Evolutionary conservation across 2,113 vertebrate genomes (phyloP).

Genomic region (Pleuronectes platessa): DNA sequence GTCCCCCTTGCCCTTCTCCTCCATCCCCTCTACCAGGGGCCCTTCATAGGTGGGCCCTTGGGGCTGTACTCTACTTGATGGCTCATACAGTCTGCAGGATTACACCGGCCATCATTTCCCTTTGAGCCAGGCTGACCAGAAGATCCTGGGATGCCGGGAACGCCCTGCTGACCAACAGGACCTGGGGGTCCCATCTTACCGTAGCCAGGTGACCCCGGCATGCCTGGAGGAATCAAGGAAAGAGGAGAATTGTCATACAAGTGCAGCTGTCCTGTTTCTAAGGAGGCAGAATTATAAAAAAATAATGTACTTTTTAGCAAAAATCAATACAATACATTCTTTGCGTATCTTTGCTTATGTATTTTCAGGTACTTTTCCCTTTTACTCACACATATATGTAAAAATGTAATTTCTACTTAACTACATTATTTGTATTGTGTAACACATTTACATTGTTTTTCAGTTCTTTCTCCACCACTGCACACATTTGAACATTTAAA

Average conservation of each 20-base stretch:
- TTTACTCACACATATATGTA: too few relatives aligned
- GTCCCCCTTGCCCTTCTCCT: constrained; percentile 19
- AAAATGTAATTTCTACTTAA: too few relatives aligned
- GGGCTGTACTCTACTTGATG: constrained; percentile 89
- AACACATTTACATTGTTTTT: too few relatives aligned
- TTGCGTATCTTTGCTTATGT: too few relatives aligned
- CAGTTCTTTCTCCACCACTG: too few relatives aligned
- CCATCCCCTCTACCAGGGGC: constrained; percentile 82
- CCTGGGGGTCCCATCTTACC: constrained; percentile 93
- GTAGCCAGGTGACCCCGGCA: constrained; percentile 92
- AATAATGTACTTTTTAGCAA: neutral
- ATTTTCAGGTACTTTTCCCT: too few relatives aligned
- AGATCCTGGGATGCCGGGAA: constrained; percentile 91
- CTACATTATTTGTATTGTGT: too few relatives aligned
- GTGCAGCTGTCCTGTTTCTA: neutral
- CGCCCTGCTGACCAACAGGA: constrained; percentile 92
- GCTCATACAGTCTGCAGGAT: constrained; percentile 90
- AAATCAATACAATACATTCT: neutral
- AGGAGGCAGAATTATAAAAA: neutral
- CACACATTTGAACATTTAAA: too few relatives aligned
- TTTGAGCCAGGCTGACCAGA: constrained; percentile 85
- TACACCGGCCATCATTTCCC: constrained; percentile 91
- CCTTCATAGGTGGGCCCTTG: constrained; percentile 89
- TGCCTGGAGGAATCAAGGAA: constrained; percentile 76
- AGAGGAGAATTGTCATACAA: neutral